Evolutionary conservation across 2,113 vertebrate genomes (phyloP), one percentile per base, ranked within the genome.

Genomic region (Perca schrenkii): DNA sequence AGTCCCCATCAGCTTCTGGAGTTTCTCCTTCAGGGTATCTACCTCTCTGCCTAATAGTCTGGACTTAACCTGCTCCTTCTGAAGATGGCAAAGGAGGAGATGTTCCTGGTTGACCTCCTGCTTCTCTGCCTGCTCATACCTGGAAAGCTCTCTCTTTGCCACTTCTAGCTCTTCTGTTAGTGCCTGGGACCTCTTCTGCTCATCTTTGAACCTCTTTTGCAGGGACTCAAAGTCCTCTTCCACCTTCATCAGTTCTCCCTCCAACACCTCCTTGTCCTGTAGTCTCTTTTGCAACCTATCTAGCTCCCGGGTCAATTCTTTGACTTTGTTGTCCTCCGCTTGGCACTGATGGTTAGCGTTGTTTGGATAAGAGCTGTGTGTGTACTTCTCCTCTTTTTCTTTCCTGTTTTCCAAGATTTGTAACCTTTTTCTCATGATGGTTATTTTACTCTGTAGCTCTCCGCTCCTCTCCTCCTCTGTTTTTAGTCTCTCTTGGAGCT

Each of bases 281-380:
- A 99, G 94, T 86, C 96, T 98, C 77, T 96, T 95, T 79, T 94
- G 97, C 78, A 99, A 94, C 75, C 94, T 94, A 61, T 99, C 98
- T 13, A 99, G 95, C 93, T 99, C 98, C 82, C 97, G 95, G 68
- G 96, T 97, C 85, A 99, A 94, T 82, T 99, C 98, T 94, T 96
- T 97, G 69, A 99, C 96, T 92, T 97, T 98, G 92, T 98, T 99
- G 91, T 99, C 97, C 77, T 98, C 97, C 28, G 97, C 95, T 85
- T 97, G 97, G 72, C 90, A 89, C 54, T 52, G 71, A 86, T 96
- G 92, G 78, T 91, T 89, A 34, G 88, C 84, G 75, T 88, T 91
- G 64, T 87, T 87, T 56, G 87, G 68, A 60, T 88, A 52, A 52
- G 96, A 96, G n/a, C 91, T 93, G 80, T 96, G 96, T 61, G 84